Evolutionary conservation across 2,797 vertebrate genomes (phyloP).

Genomic region (Gallinago solitaria): DNA sequence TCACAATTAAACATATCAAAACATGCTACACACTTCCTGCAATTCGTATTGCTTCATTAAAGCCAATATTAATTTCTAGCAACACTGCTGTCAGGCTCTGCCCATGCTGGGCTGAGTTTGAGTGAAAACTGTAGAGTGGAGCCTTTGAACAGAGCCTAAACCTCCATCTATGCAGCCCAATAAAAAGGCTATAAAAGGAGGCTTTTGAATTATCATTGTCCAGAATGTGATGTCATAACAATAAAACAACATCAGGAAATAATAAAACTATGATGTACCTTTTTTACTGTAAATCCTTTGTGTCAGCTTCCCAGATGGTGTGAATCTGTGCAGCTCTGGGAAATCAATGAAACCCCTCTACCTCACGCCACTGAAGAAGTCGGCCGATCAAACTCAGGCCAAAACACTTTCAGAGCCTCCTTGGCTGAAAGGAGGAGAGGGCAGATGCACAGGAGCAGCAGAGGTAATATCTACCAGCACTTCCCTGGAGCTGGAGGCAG

Average conservation of each 20-base stretch:
- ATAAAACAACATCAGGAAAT: slow-evolving; percentile 22
- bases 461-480: not conserved
- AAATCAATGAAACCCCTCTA: not conserved
- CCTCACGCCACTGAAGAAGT: not conserved
- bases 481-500: not conserved
- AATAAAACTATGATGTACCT: not conserved
- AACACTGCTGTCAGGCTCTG: not conserved
- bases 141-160: not conserved
- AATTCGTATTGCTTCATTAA: not conserved
- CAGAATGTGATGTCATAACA: not conserved
- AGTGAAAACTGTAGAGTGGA: not conserved
- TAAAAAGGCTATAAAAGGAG: not conserved
- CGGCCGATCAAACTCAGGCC: not conserved
- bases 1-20: not conserved
- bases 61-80: not conserved
- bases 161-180: not conserved
- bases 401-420: not conserved
- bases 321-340: not conserved
- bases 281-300: slow-evolving; percentile 1
- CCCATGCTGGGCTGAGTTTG: not conserved
- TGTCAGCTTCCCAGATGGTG: not conserved
- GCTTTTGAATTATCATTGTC: not conserved
- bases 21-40: not conserved
- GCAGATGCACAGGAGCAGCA: not conserved
- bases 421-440: not conserved